These are phyloP conservation scores for Sarcophaga peregrina DNA, from an alignment of 1,140 invertebrate species.

Conservation along the genomic window DNA sequence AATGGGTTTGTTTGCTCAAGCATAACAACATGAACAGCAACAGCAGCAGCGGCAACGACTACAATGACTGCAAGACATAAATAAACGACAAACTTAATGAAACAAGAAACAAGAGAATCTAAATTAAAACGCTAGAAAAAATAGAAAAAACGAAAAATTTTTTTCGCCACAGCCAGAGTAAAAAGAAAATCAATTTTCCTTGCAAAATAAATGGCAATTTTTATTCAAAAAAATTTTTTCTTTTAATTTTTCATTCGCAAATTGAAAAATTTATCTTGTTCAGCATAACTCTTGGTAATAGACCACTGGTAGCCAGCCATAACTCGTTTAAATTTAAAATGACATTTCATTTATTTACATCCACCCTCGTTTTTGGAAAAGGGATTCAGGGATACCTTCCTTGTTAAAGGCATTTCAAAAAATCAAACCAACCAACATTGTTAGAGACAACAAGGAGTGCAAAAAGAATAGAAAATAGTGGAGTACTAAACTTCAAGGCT, in stretches of 20 bases:
- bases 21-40: conserved; percentile 12
- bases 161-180: not conserved
- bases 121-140: not conserved
- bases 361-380: no score
- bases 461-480: no score
- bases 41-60: not conserved
- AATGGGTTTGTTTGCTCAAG: conserved; percentile 42
- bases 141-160: not conserved
- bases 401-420: not conserved
- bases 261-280: no score
- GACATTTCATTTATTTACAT: no score
- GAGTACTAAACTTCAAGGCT: conserved; percentile 35
- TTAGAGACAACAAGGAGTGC: not conserved
- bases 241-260: not conserved
- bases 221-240: not conserved
- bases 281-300: no score
- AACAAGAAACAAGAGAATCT: not conserved
- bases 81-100: conserved; percentile 10
- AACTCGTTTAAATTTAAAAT: no score
- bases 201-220: no score
- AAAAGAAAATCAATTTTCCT: no score
- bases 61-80: conserved; percentile 27
- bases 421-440: conserved; percentile 19
- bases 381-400: not conserved
- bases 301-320: no score